Conservation (phyloP, 2,888 invertebrate genomes). For the Allolobophora icterica region DNA sequence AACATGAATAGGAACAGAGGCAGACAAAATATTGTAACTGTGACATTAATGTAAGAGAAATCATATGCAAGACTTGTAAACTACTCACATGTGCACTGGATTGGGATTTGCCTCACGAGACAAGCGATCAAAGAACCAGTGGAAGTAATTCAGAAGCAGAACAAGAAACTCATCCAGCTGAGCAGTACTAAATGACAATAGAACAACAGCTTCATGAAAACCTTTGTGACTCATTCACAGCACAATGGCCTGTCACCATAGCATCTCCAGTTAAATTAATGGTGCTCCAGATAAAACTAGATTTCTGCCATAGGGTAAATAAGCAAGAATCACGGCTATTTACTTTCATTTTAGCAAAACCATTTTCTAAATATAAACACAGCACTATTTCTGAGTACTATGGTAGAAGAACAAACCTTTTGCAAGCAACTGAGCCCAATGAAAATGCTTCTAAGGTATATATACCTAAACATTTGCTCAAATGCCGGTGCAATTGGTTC, state of each 20-base stretch:
- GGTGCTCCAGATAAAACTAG: not conserved
- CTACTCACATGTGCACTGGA: slow-evolving; percentile 62
- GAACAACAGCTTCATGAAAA: not conserved
- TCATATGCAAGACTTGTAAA: not conserved
- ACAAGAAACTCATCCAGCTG: slow-evolving; percentile 63
- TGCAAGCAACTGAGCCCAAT: not conserved
- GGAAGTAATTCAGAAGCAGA: slow-evolving; percentile 61
- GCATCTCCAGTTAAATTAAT: not conserved
- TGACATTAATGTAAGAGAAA: not conserved
- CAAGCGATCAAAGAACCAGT: slow-evolving; percentile 63
- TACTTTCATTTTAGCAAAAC: not conserved
- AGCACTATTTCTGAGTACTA: not conserved
- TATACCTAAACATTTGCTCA: slow-evolving; percentile 43
- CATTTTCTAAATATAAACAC: not conserved
- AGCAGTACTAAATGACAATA: slow-evolving; percentile 55
- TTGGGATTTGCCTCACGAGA: slow-evolving; percentile 60
- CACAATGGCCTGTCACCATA: not conserved
- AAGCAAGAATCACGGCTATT: not conserved
- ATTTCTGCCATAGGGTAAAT: not conserved
- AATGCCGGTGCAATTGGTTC: slow-evolving; percentile 37
- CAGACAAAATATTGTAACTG: too few relatives aligned
- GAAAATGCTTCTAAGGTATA: not conserved
- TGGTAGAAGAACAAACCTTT: not conserved
- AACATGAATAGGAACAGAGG: not conserved
- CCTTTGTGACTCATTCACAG: not conserved